Base-by-base conservation (phyloP, 2,888 invertebrate genomes). In the Ophion ellenae region DNA sequence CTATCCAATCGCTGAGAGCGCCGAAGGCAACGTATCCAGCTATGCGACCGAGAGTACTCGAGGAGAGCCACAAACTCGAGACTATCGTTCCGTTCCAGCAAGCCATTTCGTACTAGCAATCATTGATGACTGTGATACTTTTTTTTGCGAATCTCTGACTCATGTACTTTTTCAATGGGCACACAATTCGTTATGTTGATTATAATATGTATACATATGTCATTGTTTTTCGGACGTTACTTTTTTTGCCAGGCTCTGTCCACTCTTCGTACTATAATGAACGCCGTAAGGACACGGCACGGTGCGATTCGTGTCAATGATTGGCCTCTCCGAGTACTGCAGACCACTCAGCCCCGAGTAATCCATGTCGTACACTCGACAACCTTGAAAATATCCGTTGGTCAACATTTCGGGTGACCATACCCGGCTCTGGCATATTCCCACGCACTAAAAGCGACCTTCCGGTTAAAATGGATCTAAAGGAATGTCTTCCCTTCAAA, bases 341-440 rank as follows among this genome's bases (percentile, higher is more conserved):
- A 86, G 36, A 32, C 78, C 67, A 36, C 24, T 73, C 10, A 89
- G 59, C 4, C 11, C 17, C 11, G 71, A 79, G 70, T 88, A 89
- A 86, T 88, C 63, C 66, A 86, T 81, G 74, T 86, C 79, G 66
- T 87, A 89, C 6, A 89, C 74, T 32, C 53, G 40, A 66, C 89
- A 89, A 14, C 88, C 89, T 85, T 73, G 88, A 83, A 88, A 88
- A 74, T 85, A 84, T 66, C 88, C 88, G 64, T 89, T 84, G 61
- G 84, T 83, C 76, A 88, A 40, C n/a, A 85, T 47, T 77, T 88
- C 87, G 32, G 84, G 78, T 64, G 86, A 74, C 86, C 88, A 88
- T 20, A 71, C 57, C 28, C 78, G 84, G 66, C 82, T 84, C 70
- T 85, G 71, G 66, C 86, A 85, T 24, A 85, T 82, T 74, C 87